phyloP scores from a whole-genome alignment of 1,140 invertebrate genomes.

The Penaeus indicus region DNA sequence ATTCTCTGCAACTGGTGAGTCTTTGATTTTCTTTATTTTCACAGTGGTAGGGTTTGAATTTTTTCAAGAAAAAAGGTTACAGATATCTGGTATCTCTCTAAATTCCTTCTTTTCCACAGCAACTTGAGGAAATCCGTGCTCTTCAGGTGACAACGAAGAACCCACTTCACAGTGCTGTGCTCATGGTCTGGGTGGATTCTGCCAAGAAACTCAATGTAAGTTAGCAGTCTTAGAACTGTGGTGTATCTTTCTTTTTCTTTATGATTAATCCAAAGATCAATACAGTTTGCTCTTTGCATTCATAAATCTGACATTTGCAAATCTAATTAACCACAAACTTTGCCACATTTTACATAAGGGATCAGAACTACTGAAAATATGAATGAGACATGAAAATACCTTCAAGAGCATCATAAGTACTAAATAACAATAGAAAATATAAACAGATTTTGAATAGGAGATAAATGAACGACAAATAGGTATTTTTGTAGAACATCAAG shows the following conservation, averaged over 20 bases:
- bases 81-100: background rate
- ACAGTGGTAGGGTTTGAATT: background rate
- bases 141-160: conserved; percentile 81
- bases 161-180: conserved; percentile 73
- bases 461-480: too few species aligned
- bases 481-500: too few species aligned
- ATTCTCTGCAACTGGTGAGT: conserved; percentile 82
- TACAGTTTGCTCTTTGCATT: too few species aligned
- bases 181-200: conserved; percentile 90
- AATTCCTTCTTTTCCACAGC: conserved; percentile 53
- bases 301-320: too few species aligned
- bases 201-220: conserved; percentile 90
- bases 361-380: too few species aligned
- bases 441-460: too few species aligned
- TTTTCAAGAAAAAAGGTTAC: background rate
- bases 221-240: conserved; percentile 46
- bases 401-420: too few species aligned
- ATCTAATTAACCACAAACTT: too few species aligned
- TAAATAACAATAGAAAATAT: too few species aligned
- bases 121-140: conserved; percentile 80
- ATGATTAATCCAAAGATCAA: too few species aligned
- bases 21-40: conserved; percentile 6
- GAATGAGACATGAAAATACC: too few species aligned
- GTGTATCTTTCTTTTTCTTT: background rate
- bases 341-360: too few species aligned